Base-by-base conservation (phyloP, 1,140 invertebrate species). In the Ips nitidus region DNA sequence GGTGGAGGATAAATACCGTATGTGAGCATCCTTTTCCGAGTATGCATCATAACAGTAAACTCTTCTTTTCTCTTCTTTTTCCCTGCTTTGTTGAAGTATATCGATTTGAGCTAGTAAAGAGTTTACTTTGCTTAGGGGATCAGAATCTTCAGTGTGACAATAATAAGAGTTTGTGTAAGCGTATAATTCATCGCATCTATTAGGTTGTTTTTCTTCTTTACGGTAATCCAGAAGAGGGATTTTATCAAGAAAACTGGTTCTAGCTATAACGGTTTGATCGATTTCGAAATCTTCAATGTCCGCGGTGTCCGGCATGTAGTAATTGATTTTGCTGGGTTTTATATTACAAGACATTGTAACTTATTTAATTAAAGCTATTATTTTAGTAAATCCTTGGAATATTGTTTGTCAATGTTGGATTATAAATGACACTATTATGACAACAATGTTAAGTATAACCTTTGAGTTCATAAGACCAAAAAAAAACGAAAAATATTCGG, bases 21-120 rank as follows among this genome's bases (percentile, higher is more conserved):
- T 76, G 74, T 84, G 83, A 1, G 84, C 82, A 71, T 83, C 81
- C 62, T 80, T 68, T 52, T 80, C 81, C 6, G 56, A 72, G 60
- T 80, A 80, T 59, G 65, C 62, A 77, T 77, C 50, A 42, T 52
- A 42, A 47, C 2, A 56, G 57, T 22, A 7, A 36, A 45, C 8
- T 41, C 36, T 39, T 52, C 56, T 37, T 52, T 66, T 40, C 6
- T 39, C 36, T 6, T 50, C 38, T 60, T 52, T 55, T 37, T 58
- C n/a, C 60, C 52, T 37, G 62, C 47, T 38, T 40, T 61, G 6
- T 59, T 70, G 38, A 61, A 61, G n/a, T 70, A 75, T 7, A 60
- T 73, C 74, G 60, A 22, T 8, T 61, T 61, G 41, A 53, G 58
- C 75, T 37, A 77, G 45, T 5, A 77, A 53, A 64, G 76, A 71